These are phyloP conservation scores for Probaryconus sp. DNA, from an alignment of 1,140 invertebrate species.

Conservation along the genomic window DNA sequence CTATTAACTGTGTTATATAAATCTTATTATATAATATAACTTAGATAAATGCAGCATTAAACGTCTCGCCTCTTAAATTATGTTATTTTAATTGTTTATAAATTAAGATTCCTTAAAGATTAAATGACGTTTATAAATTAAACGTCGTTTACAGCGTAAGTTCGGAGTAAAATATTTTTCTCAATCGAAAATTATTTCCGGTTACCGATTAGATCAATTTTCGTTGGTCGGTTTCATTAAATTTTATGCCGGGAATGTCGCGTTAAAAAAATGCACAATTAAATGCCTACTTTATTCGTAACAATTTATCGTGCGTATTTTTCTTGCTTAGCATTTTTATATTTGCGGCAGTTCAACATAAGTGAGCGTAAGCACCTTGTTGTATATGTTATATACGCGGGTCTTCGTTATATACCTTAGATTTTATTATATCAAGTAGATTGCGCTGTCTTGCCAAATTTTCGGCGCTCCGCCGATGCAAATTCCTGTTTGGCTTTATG, in stretches of 20 bases:
- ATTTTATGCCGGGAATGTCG: constrained; percentile 24
- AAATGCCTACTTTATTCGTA: constrained; percentile 39
- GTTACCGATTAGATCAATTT: constrained; percentile 29
- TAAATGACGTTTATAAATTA: too few species aligned
- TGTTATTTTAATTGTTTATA: too few species aligned
- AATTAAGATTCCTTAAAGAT: too few species aligned
- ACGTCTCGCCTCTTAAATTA: too few species aligned
- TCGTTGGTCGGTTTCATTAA: constrained; percentile 29
- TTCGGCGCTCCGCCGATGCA: constrained; percentile 31
- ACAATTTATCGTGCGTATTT: constrained; percentile 51
- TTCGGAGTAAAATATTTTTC: too few species aligned
- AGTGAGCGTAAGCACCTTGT: constrained; percentile 28
- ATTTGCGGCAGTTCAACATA: constrained; percentile 20
- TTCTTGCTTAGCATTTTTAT: constrained; percentile 36
- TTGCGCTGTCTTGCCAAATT: constrained; percentile 57
- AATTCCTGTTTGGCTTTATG: constrained; percentile 56
- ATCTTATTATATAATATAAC: too few species aligned
- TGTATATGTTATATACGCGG: constrained; percentile 21
- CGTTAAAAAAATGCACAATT: constrained; percentile 25
- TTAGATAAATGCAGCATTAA: too few species aligned
- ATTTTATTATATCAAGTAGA: constrained; percentile 70
- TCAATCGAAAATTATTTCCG: constrained; percentile 10
- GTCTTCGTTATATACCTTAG: constrained; percentile 64
- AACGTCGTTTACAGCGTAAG: too few species aligned
- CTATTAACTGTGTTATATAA: too few species aligned